A percentile compares a stretch with the other conserved stretches of the same genome.
These are phyloP conservation scores for Oppia nitens DNA, from an alignment of 1,140 invertebrate genomes.

Conservation along the genomic window DNA sequence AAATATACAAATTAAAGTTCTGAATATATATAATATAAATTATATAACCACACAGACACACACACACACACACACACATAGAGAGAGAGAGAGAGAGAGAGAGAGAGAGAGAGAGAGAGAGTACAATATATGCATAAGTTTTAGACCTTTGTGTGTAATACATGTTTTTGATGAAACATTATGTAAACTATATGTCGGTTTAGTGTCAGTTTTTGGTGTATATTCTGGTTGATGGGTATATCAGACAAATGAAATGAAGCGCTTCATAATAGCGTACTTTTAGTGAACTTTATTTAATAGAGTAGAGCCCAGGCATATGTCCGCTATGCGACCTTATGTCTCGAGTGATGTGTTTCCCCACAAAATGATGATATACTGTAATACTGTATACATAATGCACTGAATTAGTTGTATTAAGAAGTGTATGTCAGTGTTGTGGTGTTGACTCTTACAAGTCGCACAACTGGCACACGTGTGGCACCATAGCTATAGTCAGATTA, in stretches of 20 bases:
- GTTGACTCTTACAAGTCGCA: not conserved
- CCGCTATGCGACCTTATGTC: too few relatives aligned
- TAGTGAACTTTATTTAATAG: not conserved
- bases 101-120: not conserved
- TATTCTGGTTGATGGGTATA: not conserved
- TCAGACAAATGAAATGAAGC: not conserved
- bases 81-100: too few relatives aligned
- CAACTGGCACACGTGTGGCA: not conserved
- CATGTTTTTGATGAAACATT: not conserved
- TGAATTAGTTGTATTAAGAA: not conserved
- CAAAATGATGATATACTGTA: too few relatives aligned
- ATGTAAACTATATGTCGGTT: not conserved
- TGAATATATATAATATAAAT: too few relatives aligned
- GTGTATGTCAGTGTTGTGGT: not conserved
- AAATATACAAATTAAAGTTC: too few relatives aligned
- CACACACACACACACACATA: too few relatives aligned
- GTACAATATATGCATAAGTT: not conserved
- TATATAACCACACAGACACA: too few relatives aligned
- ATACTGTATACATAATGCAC: too few relatives aligned
- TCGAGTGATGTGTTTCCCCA: too few relatives aligned
- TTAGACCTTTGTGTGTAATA: not conserved
- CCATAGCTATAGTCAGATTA: too few relatives aligned
- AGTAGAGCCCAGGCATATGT: not conserved
- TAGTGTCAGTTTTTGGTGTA: too few relatives aligned
- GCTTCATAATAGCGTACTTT: not conserved